Conservation (phyloP, 1,140 invertebrate species). For the Cheumatopsyche charites region DNA sequence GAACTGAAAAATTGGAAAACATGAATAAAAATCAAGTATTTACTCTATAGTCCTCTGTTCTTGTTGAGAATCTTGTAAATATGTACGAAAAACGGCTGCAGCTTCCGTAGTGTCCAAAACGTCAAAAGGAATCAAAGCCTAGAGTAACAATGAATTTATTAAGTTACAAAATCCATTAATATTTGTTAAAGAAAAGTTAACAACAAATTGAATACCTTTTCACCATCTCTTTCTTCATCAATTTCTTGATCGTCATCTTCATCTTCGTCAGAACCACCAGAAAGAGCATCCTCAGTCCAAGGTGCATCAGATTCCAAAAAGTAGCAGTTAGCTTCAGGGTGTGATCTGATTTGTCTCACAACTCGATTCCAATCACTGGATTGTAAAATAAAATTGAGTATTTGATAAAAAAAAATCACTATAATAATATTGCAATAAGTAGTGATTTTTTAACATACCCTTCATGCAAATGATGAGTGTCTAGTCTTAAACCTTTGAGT, state of each 20-base stretch:
- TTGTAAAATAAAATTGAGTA: constrained; percentile 48
- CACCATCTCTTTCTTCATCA: constrained; percentile 30
- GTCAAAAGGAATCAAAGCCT: constrained; percentile 81
- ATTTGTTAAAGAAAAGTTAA: constrained; percentile 1
- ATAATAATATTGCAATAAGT: too few species aligned
- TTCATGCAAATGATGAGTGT: constrained; percentile 58
- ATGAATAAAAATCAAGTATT: constrained; percentile 54
- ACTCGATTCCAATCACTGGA: constrained; percentile 90
- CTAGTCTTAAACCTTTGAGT: constrained; percentile 55
- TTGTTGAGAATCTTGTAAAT: constrained; percentile 87
- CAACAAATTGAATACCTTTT: constrained; percentile 32
- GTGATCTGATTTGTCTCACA: constrained; percentile 80
- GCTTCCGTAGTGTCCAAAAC: constrained; percentile 89
- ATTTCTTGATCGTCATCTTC: constrained; percentile 42
- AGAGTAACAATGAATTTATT: constrained; percentile 22
- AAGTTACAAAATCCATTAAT: neutral
- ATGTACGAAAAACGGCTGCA: constrained; percentile 89
- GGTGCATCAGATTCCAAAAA: constrained; percentile 63
- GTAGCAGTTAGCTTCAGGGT: constrained; percentile 67
- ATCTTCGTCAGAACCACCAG: constrained; percentile 44
- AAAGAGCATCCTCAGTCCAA: constrained; percentile 74
- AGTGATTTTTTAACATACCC: constrained; percentile 49
- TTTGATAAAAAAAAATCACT: neutral
- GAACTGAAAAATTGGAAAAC: neutral
- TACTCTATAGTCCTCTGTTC: constrained; percentile 90